phyloP scores from a whole-genome alignment of 1,140 invertebrate genomes.

The Luehdorfia chinensis region DNA sequence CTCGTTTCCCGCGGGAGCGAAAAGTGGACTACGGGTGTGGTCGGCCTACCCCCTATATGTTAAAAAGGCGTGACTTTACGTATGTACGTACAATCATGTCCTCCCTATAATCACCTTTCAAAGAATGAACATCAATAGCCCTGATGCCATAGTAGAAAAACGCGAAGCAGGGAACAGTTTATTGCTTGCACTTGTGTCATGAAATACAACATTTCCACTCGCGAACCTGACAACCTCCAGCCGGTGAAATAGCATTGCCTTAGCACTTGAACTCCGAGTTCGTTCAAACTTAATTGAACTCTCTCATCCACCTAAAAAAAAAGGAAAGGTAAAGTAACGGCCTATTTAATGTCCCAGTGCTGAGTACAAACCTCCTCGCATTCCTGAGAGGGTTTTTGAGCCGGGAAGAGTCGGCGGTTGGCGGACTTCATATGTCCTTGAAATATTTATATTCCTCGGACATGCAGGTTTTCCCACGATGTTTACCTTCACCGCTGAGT shows the following conservation, averaged over 20 bases:
- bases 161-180: constrained; percentile 63
- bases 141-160: constrained; percentile 75
- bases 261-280: constrained; percentile 40
- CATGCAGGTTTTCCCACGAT: too few relatives aligned
- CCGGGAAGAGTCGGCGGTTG: too few relatives aligned
- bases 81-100: too few relatives aligned
- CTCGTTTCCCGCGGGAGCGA: too few relatives aligned
- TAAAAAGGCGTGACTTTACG: too few relatives aligned
- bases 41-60: too few relatives aligned
- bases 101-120: constrained; percentile 77
- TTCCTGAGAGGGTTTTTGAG: too few relatives aligned
- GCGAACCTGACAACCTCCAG: constrained; percentile 30
- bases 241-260: constrained; percentile 37
- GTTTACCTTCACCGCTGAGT: too few relatives aligned
- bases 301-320: constrained; percentile 47
- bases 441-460: too few relatives aligned
- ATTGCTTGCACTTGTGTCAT: constrained; percentile 66
- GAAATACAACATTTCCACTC: constrained; percentile 49
- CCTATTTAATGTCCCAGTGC: not conserved
- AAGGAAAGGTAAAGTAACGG: not conserved
- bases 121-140: constrained; percentile 65
- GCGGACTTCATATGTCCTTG: too few relatives aligned
- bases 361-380: not conserved
- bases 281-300: constrained; percentile 39
- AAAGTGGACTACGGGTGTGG: too few relatives aligned